Conservation (phyloP, 1,140 invertebrate genomes). For the Lepidurus packardi region DNA sequence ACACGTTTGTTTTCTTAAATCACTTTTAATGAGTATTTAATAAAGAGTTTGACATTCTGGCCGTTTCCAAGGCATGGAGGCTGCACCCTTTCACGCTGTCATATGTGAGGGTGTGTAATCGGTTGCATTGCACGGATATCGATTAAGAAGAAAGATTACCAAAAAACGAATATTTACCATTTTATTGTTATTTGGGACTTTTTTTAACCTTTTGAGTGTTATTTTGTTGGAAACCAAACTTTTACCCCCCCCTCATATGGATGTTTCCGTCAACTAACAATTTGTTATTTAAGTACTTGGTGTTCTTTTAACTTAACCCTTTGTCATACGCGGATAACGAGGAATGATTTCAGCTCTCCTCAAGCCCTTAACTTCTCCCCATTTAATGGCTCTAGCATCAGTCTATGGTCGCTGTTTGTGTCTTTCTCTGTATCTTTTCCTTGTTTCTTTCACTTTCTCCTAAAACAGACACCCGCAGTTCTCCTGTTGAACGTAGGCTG, state of each 20-base stretch:
- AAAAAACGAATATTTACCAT: not conserved
- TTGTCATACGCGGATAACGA: not conserved
- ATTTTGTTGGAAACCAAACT: not conserved
- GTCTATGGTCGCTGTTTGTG: slow-evolving; percentile 17
- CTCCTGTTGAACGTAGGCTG: slow-evolving; percentile 16
- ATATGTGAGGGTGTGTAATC: slow-evolving; percentile 6
- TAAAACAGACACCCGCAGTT: slow-evolving; percentile 16
- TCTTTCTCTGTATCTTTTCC: slow-evolving; percentile 23
- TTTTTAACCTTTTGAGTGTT: not conserved
- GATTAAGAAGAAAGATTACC: not conserved
- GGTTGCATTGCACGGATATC: slow-evolving; percentile 4
- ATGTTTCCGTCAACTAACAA: not conserved
- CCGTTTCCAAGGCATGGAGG: slow-evolving; percentile 2
- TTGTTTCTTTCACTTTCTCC: slow-evolving; percentile 24
- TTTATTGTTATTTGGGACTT: not conserved
- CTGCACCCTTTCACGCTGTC: slow-evolving; percentile 13
- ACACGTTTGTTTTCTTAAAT: slow-evolving; percentile 10
- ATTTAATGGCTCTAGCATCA: slow-evolving; percentile 25
- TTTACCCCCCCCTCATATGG: not conserved
- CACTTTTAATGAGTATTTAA: not conserved
- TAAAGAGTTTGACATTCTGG: not conserved
- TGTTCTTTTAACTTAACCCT: not conserved
- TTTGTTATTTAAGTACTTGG: not conserved
- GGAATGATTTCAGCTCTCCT: not conserved
- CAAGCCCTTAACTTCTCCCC: not conserved